Evolutionary conservation across 2,888 invertebrate genomes (phyloP), one percentile per base, ranked within the genome.

Genomic region (Lepidocyrtoides sp.): DNA sequence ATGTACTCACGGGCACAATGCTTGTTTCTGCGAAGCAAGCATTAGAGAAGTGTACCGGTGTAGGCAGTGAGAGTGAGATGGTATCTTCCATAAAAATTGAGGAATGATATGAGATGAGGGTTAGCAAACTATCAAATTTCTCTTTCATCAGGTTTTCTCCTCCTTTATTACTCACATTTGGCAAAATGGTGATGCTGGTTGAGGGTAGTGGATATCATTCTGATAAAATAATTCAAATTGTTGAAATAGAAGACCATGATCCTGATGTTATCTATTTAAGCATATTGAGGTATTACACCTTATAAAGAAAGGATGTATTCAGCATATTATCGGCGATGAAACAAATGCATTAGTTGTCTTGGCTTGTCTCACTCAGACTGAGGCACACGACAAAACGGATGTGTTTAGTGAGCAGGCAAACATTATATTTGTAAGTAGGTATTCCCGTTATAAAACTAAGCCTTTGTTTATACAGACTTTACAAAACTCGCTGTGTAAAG

Each of bases 41-140:
- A n/a, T n/a, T n/a, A n/a, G n/a, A n/a, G n/a, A n/a, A n/a, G n/a
- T n/a, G n/a, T n/a, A n/a, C 17, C 4, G 14, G 14, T 20, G 79
- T 51, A 54, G 5, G 51, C 26, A 26, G 8, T 20, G 41, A 1
- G 41, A n/a, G 48, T 14, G 23, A 23, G 48, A 23, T 48, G 5
- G 17, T 23, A 41, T 20, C 63, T 23, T 82, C 20, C 63, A 82
- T 26, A 20, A 57, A 12, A n/a, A n/a, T n/a, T n/a, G n/a, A n/a
- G n/a, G n/a, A n/a, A 48, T 48, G 20, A 36, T 36, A 36, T 66
- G 66, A 32, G 66, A 66, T 83, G 44, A 66, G 66, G 48, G 66
- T 32, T 84, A 32, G 26, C 17, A 83, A 69, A 66, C 20, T 84
- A 72, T 84, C 84, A 72, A 32, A 72, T 72, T 84, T 54, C 84